Conservation (phyloP, 2,113 vertebrate genomes). For the Ailurus styani region DNA sequence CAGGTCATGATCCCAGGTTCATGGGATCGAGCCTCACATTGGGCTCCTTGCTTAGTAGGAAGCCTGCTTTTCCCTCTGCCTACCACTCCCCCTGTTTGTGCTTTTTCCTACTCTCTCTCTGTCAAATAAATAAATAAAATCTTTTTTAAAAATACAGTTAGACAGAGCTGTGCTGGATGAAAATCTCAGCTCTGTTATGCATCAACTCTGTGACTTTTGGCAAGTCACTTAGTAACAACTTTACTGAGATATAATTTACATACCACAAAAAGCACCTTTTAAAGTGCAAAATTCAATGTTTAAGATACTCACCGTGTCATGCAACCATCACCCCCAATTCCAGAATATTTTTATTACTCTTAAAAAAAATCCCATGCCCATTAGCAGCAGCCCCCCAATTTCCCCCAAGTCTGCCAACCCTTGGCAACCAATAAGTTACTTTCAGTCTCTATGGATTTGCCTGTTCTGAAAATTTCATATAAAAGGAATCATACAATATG, state of each 20-base stretch:
- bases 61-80: not conserved
- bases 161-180: not conserved
- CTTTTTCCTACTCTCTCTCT: not conserved
- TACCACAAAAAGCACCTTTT: not conserved
- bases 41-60: not conserved
- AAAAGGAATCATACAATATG: not conserved
- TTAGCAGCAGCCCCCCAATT: not conserved
- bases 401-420: not conserved
- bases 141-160: not conserved
- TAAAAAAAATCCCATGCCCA: not conserved
- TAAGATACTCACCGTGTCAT: not conserved
- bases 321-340: not conserved
- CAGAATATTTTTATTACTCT: not conserved
- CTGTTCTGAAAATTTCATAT: not conserved
- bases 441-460: not conserved
- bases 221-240: not conserved
- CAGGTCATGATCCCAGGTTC: not conserved
- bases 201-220: not conserved
- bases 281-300: not conserved
- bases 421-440: not conserved
- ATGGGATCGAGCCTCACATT: not conserved
- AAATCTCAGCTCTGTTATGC: not conserved
- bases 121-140: not conserved
- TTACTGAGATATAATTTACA: not conserved
- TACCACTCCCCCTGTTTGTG: not conserved